Evolutionary conservation across 2,113 vertebrate species (phyloP).

Genomic region (Myiozetetes cayanensis): DNA sequence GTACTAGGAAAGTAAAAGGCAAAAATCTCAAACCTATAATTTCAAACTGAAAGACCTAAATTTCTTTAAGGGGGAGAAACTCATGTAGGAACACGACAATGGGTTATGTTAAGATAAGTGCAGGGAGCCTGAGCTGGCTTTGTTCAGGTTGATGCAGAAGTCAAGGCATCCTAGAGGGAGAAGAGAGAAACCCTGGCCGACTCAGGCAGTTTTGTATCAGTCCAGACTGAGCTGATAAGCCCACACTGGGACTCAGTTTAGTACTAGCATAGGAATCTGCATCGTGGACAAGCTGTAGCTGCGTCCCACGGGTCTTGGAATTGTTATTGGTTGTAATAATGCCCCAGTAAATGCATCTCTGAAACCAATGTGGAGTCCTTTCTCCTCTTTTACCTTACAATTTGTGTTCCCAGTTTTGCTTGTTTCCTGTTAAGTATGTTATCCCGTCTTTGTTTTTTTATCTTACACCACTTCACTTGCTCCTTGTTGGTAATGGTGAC

Average conservation of each 20-base stretch:
- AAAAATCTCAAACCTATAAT: not conserved
- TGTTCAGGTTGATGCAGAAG: not conserved
- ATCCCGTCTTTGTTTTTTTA: constrained; percentile 15
- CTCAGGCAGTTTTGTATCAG: not conserved
- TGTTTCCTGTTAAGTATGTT: constrained; percentile 3
- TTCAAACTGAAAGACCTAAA: not conserved
- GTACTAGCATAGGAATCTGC: not conserved
- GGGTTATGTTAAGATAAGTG: not conserved
- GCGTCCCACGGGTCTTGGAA: not conserved
- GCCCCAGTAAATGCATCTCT: not conserved
- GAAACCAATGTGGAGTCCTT: not conserved
- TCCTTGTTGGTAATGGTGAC: not conserved
- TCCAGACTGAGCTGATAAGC: not conserved
- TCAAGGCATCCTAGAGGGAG: not conserved
- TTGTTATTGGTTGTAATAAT: not conserved
- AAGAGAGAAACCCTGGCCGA: not conserved
- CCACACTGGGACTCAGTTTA: not conserved
- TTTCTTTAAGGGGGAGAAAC: not conserved
- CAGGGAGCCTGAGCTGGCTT: not conserved
- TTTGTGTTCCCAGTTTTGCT: not conserved
- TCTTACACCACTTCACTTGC: not conserved
- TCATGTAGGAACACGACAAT: not conserved
- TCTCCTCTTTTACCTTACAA: not conserved
- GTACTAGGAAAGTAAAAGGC: not conserved
- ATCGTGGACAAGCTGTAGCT: not conserved